Evolutionary conservation across 2,113 vertebrate genomes (phyloP), one percentile per base, ranked within the genome.

Genomic region (Setophaga kirtlandii): DNA sequence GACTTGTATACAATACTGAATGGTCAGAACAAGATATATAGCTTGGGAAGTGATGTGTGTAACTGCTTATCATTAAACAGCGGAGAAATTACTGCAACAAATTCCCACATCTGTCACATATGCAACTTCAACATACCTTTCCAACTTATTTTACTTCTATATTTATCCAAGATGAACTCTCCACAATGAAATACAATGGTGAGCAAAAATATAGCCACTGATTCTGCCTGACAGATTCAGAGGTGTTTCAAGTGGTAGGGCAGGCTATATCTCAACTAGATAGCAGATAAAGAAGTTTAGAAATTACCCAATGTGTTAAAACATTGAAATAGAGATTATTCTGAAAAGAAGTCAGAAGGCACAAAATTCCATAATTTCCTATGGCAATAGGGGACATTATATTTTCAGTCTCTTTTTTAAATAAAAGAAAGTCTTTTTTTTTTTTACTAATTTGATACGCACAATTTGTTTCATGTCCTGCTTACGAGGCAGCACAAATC

Each of bases 11-110:
- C 28, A 94, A 88, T 23, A 47, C 27, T 81, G 84, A 97, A 91
- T 91, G 93, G 68, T 58, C 92, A 94, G 44, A 88, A 83, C 53
- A 83, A 91, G 42, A 90, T 68, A 28, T 15, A 74, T n/a, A 77
- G 67, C 47, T 84, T 58, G 27, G 64, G 85, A 96, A 97, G 33
- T 56, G 70, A 96, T 67, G 52, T 81, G 64, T 17, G 5, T 87
- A 95, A 94, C 80, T 94, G 55, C 70, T 96, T 95, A 87, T 87
- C 79, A 91, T 89, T 94, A 95, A 93, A 94, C 63, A 94, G 35
- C 16, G 52, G 41, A 96, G 59, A 94, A 91, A 97, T 41, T 82
- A 77, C 63, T 74, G 33, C 79, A 82, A 73, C 30, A 83, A 86
- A 85, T 94, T 89, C 44, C 62, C 60, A 64, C 8, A 39, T 71